Evolutionary conservation across 2,113 vertebrate species (phyloP).

Genomic region (Tychaedon coryphoeus): DNA sequence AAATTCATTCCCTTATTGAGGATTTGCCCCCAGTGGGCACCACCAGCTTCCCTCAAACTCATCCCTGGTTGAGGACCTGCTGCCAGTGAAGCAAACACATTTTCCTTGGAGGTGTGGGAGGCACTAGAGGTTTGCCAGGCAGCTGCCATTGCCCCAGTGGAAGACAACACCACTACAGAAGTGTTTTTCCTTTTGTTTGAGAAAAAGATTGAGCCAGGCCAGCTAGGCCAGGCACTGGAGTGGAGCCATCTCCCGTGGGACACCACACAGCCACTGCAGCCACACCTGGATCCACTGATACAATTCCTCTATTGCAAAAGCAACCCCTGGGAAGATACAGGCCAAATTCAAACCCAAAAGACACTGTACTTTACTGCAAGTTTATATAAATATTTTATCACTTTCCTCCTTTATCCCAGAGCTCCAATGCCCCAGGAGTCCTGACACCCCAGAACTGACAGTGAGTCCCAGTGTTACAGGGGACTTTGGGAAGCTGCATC

Average conservation of each 20-base stretch:
- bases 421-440: not conserved
- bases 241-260: not conserved
- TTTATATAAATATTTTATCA: not conserved
- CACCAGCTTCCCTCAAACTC: not conserved
- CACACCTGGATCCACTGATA: not conserved
- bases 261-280: not conserved
- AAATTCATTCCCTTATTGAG: not conserved
- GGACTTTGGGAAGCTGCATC: not conserved
- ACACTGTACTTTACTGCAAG: not conserved
- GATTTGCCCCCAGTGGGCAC: not conserved
- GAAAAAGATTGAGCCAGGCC: not conserved
- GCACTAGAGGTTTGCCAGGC: not conserved
- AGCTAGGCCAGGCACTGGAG: not conserved
- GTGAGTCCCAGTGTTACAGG: accelerated
- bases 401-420: not conserved
- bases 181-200: not conserved
- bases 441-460: not conserved
- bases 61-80: not conserved
- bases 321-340: not conserved
- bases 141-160: accelerated
- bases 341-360: not conserved
- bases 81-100: not conserved
- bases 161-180: not conserved
- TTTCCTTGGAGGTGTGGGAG: not conserved
- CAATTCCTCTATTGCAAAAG: not conserved